A percentile compares a stretch with the other conserved stretches of the same genome.
Evolutionary conservation across 2,113 vertebrate species (phyloP).

Genomic region (Malurus alboscapulatus): DNA sequence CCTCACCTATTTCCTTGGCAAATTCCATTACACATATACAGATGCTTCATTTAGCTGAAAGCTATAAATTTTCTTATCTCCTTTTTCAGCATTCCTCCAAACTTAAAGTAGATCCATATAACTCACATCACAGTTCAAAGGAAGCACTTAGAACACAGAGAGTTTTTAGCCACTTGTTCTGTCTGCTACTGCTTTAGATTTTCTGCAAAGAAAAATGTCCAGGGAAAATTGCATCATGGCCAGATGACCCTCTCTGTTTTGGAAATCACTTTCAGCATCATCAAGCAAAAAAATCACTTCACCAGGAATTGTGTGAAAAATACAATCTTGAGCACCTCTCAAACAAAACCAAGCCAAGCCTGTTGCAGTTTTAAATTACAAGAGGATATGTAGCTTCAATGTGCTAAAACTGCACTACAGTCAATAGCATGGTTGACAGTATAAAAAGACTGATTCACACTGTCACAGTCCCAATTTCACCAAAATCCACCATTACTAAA

Average conservation of each 20-base stretch:
- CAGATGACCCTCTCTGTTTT: neutral
- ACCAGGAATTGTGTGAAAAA: neutral
- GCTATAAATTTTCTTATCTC: neutral
- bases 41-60: neutral
- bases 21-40: neutral
- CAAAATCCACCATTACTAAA: fast-evolving
- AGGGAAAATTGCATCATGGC: neutral
- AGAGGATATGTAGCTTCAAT: neutral
- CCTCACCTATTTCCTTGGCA: neutral
- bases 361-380: neutral
- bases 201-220: neutral
- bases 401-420: neutral
- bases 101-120: neutral
- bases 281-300: neutral
- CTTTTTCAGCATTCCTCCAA: neutral
- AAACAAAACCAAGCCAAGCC: neutral
- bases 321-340: neutral
- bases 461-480: neutral
- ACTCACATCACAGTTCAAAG: neutral
- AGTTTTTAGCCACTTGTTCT: neutral
- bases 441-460: neutral
- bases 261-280: neutral
- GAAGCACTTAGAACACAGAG: neutral
- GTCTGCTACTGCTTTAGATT: neutral
- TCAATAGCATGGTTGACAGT: neutral